phyloP scores from a whole-genome alignment of 2,888 invertebrate species.

The Epiblema foenella region DNA sequence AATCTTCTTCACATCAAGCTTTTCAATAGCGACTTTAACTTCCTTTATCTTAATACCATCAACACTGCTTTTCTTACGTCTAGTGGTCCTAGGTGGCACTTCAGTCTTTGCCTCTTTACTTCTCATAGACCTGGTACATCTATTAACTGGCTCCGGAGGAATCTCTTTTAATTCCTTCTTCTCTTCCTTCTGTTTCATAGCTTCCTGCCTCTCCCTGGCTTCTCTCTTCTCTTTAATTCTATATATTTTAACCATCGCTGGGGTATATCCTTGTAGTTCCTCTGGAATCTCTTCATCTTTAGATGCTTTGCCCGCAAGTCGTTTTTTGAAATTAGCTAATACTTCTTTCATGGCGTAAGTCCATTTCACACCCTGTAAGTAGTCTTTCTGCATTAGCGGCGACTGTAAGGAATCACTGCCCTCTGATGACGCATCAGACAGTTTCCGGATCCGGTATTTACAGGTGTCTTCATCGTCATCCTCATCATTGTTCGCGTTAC shows the following conservation, averaged over 20 bases:
- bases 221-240: conserved; percentile 78
- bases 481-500: conserved; percentile 59
- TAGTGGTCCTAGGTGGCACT: conserved; percentile 18
- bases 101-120: conserved; percentile 46
- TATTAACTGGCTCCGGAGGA: conserved; percentile 46
- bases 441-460: conserved; percentile 76
- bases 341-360: conserved; percentile 90
- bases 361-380: conserved; percentile 83
- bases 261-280: conserved; percentile 77
- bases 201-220: conserved; percentile 69
- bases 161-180: conserved; percentile 48
- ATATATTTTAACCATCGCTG: conserved; percentile 84
- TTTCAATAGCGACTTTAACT: conserved; percentile 28
- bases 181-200: conserved; percentile 54
- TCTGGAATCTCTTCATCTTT: conserved; percentile 64
- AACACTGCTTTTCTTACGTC: conserved; percentile 46
- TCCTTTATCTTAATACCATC: conserved; percentile 43
- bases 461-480: conserved; percentile 69
- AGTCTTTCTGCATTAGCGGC: conserved; percentile 75
- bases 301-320: conserved; percentile 64
- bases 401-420: conserved; percentile 66
- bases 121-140: conserved; percentile 64
- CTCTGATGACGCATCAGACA: conserved; percentile 74
- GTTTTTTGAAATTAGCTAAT: conserved; percentile 85
- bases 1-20: conserved; percentile 28